phyloP scores from a whole-genome alignment of 1,140 invertebrate genomes.

The Conopomorpha cramerella region DNA sequence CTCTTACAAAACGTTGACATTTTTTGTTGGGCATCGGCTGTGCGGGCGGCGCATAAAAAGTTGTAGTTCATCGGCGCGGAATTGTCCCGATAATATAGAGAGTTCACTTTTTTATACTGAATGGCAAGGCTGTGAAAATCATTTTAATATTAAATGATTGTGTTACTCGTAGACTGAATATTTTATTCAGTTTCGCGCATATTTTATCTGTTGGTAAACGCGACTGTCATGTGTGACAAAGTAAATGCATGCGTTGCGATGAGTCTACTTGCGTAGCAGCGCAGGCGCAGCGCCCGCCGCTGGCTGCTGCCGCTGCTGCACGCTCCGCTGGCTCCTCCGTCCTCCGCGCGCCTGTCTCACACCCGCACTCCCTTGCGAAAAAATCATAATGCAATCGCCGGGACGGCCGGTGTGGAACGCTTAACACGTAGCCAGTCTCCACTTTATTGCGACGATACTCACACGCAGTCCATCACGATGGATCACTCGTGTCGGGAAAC shows the following conservation, averaged over 20 bases:
- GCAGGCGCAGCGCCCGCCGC: slow-evolving; percentile 35
- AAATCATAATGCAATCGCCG: slow-evolving; percentile 60
- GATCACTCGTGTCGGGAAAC: slow-evolving; percentile 44
- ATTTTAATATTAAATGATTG: too few relatives aligned
- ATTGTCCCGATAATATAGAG: too few relatives aligned
- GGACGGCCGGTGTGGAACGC: slow-evolving; percentile 52
- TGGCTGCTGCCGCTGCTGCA: slow-evolving; percentile 18
- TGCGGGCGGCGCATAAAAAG: too few relatives aligned
- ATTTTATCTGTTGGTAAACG: too few relatives aligned
- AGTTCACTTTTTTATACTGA: too few relatives aligned
- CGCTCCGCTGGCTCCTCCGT: slow-evolving; percentile 36
- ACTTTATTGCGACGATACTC: slow-evolving; percentile 53
- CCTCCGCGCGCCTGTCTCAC: slow-evolving; percentile 27
- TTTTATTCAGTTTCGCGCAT: too few relatives aligned
- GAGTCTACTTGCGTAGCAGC: slow-evolving; percentile 27
- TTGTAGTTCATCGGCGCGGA: too few relatives aligned
- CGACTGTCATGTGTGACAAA: slow-evolving; percentile 4
- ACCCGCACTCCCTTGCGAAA: slow-evolving; percentile 54
- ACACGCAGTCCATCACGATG: slow-evolving; percentile 53
- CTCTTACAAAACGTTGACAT: too few relatives aligned
- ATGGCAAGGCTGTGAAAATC: too few relatives aligned
- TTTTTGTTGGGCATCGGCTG: too few relatives aligned
- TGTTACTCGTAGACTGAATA: too few relatives aligned
- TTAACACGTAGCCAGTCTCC: slow-evolving; percentile 52
- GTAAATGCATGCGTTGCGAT: slow-evolving; percentile 12